Evolutionary conservation across 2,888 invertebrate species (phyloP).

Genomic region (Plagodis pulveraria): DNA sequence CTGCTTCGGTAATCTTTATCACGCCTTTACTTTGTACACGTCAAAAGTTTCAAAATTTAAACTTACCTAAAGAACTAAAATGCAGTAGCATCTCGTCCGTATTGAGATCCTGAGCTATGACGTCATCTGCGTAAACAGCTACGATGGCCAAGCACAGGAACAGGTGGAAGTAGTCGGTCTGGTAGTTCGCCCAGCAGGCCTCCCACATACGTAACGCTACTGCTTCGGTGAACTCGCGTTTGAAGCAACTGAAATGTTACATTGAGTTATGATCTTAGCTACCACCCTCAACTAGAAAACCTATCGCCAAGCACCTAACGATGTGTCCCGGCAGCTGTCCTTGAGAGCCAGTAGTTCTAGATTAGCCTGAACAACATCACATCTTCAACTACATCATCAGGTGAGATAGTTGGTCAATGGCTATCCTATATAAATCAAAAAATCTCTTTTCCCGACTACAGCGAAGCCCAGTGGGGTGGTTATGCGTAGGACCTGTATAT

Average conservation of each 20-base stretch:
- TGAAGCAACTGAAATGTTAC: slow-evolving; percentile 90
- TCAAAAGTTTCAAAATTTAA: neutral
- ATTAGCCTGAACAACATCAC: no score
- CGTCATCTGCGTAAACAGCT: slow-evolving; percentile 96
- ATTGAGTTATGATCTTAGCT: neutral
- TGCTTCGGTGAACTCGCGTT: slow-evolving; percentile 95
- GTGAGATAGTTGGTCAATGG: no score
- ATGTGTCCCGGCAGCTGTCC: no score
- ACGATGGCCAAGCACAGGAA: slow-evolving; percentile 97
- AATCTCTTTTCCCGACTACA: no score
- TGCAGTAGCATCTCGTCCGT: slow-evolving; percentile 98
- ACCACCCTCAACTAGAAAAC: no score
- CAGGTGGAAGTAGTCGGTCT: slow-evolving; percentile 98
- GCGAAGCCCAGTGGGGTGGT: neutral
- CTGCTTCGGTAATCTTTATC: no score
- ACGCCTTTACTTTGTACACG: neutral
- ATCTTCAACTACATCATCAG: no score
- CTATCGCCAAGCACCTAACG: no score
- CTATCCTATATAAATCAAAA: no score
- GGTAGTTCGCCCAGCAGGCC: slow-evolving; percentile 98
- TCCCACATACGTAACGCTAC: slow-evolving; percentile 97
- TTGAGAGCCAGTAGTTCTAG: no score
- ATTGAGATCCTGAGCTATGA: slow-evolving; percentile 95
- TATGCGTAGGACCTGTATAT: neutral
- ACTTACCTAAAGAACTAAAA: slow-evolving; percentile 93